A percentile compares a stretch with the other conserved stretches of the same genome.
These are phyloP conservation scores for Penaeus chinensis DNA, from an alignment of 1,140 invertebrate species.

Conservation along the genomic window DNA sequence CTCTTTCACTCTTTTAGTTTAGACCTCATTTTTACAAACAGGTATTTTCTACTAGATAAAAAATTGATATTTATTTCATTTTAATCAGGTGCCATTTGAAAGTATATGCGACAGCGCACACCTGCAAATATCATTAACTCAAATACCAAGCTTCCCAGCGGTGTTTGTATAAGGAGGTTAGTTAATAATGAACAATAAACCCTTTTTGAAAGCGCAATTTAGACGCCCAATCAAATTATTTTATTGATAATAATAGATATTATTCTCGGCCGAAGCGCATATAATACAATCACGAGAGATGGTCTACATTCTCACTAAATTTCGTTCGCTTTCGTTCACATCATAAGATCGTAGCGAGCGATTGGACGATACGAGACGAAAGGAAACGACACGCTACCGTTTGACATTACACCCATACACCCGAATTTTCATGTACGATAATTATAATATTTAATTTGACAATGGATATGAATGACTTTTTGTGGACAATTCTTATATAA, in stretches of 20 bases:
- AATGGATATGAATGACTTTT: slow-evolving; percentile 44
- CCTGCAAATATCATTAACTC: too few species aligned
- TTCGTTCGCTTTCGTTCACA: not conserved
- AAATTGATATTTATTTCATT: too few species aligned
- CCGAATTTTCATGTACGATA: slow-evolving; percentile 31
- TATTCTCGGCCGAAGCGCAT: slow-evolving; percentile 14
- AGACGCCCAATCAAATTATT: slow-evolving; percentile 9
- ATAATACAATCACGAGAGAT: slow-evolving; percentile 25
- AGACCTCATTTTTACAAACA: too few species aligned
- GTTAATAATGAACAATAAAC: too few species aligned
- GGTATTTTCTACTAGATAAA: too few species aligned
- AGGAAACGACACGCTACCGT: not conserved
- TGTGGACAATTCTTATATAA: slow-evolving; percentile 51
- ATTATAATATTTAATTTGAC: slow-evolving; percentile 41
- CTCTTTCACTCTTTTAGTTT: too few species aligned
- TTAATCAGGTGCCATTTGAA: too few species aligned
- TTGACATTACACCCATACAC: not conserved
- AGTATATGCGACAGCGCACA: too few species aligned
- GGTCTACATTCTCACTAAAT: not conserved
- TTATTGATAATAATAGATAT: slow-evolving; percentile 34
- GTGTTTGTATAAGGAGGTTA: too few species aligned
- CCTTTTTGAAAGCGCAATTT: not conserved
- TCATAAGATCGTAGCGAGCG: not conserved
- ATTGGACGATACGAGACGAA: too few species aligned
- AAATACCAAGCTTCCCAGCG: too few species aligned